These are phyloP conservation scores for Drosophila pruinosa DNA, from an alignment of 1,140 invertebrate species.

Conservation along the genomic window DNA sequence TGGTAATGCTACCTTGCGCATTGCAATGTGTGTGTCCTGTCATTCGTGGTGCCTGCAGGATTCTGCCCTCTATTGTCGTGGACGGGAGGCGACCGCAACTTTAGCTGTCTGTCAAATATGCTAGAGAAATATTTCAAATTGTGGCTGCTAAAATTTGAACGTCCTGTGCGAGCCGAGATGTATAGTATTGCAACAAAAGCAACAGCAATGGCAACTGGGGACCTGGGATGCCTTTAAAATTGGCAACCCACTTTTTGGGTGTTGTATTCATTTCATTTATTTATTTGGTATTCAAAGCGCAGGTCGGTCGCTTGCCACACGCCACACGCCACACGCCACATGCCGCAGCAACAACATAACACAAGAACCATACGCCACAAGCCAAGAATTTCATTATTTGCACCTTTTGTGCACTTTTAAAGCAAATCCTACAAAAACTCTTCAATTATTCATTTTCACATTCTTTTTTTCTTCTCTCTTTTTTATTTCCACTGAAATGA, in stretches of 20 bases:
- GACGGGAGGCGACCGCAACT: constrained; percentile 54
- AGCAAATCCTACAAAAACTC: constrained; percentile 40
- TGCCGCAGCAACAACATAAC: too few species aligned
- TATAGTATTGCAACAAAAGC: not conserved
- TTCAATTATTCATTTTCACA: constrained; percentile 61
- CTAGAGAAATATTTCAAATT: constrained; percentile 79
- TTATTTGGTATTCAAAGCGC: constrained; percentile 80
- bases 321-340: constrained; percentile 9
- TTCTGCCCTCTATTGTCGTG: not conserved
- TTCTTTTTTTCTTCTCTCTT: not conserved
- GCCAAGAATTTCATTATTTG: constrained; percentile 73
- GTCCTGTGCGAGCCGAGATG: constrained; percentile 28
- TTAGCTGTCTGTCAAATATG: constrained; percentile 79
- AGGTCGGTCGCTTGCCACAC: constrained; percentile 28
- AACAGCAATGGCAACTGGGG: constrained; percentile 13
- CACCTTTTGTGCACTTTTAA: constrained; percentile 62
- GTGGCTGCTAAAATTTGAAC: constrained; percentile 80
- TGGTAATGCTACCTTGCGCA: constrained; percentile 50
- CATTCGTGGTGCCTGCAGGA: not conserved
- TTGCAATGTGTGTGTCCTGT: constrained; percentile 56
- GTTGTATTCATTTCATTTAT: constrained; percentile 76
- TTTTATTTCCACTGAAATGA: not conserved
- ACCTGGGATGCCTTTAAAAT: constrained; percentile 30
- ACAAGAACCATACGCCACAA: too few species aligned
- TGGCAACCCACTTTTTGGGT: constrained; percentile 33